Evolutionary conservation across 2,888 invertebrate genomes (phyloP).

Genomic region (Carterocephalus palaemon): DNA sequence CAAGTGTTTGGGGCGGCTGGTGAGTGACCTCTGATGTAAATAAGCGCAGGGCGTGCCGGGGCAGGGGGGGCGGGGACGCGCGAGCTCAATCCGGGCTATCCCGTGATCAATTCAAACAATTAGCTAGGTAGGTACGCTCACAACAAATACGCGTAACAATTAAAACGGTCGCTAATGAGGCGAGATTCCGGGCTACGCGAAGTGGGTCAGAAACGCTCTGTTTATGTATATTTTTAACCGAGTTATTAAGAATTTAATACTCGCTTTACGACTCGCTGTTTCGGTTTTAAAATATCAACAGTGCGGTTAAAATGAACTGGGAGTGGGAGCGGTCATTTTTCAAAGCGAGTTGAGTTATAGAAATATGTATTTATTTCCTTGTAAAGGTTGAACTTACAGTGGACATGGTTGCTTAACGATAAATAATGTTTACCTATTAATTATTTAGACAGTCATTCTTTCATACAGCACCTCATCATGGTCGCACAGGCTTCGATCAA

Average conservation of each 20-base stretch:
- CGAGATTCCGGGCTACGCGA: conserved; percentile 2
- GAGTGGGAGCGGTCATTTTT: too few relatives aligned
- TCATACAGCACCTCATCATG: too few relatives aligned
- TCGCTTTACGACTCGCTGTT: conserved; percentile 15
- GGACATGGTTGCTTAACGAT: too few relatives aligned
- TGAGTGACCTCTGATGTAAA: conserved; percentile 49
- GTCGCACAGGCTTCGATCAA: too few relatives aligned
- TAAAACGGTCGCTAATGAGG: too few relatives aligned
- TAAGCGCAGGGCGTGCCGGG: conserved; percentile 41
- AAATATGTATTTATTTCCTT: too few relatives aligned
- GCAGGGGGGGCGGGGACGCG: conserved; percentile 44
- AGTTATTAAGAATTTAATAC: conserved; percentile 21
- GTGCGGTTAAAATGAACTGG: conserved; percentile 3
- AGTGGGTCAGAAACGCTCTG: conserved; percentile 22
- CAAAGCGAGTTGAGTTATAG: too few relatives aligned
- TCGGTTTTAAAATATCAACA: conserved; percentile 10
- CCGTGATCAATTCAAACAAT: conserved; percentile 47
- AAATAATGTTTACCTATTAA: too few relatives aligned
- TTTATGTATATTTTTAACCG: conserved; percentile 25
- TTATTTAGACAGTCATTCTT: too few relatives aligned
- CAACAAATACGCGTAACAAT: too few relatives aligned
- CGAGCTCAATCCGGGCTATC: conserved; percentile 56
- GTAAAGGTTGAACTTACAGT: too few relatives aligned
- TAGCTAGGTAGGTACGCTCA: too few relatives aligned
- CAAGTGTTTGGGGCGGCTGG: conserved; percentile 88